These are phyloP conservation scores for Tautogolabrus adspersus DNA, from an alignment of 2,113 vertebrate species.

Conservation along the genomic window DNA sequence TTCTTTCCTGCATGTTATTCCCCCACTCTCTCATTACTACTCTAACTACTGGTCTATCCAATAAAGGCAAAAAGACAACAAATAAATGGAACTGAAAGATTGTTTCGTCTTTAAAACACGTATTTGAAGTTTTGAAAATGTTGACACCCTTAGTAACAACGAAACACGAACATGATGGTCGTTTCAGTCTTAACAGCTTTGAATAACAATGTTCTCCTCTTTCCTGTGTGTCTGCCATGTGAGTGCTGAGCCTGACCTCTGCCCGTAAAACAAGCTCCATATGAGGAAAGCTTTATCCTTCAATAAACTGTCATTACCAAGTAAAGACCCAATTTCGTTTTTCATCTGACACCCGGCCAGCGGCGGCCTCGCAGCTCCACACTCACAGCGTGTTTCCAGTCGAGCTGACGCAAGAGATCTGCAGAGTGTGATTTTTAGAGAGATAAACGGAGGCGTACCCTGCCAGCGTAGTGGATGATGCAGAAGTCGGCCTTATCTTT, in stretches of 20 bases:
- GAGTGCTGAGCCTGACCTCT: neutral
- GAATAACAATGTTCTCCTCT: neutral
- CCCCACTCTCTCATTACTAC: too few species aligned
- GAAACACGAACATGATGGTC: too few species aligned
- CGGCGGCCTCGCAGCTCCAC: neutral
- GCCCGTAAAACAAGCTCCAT: neutral
- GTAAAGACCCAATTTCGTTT: neutral
- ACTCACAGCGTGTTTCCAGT: neutral
- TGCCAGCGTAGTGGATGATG: slow-evolving; percentile 98
- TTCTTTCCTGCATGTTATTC: too few species aligned
- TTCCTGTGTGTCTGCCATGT: neutral
- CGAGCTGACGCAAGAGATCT: neutral
- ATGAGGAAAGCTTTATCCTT: slow-evolving; percentile 1
- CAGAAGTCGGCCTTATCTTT: slow-evolving; percentile 99
- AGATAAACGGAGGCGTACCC: slow-evolving; percentile 78
- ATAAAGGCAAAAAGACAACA: too few species aligned
- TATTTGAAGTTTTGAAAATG: too few species aligned
- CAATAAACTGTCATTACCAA: slow-evolving; percentile 1
- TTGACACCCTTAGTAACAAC: too few species aligned
- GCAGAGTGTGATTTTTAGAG: neutral
- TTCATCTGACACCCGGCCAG: neutral
- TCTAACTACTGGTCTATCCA: too few species aligned
- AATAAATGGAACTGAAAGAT: too few species aligned
- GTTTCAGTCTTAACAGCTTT: neutral
- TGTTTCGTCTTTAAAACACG: too few species aligned